Percentiles rank a stretch among this genome's conserved stretches.
Conservation (phyloP, 1,140 invertebrate species). For the Lerema accius region DNA sequence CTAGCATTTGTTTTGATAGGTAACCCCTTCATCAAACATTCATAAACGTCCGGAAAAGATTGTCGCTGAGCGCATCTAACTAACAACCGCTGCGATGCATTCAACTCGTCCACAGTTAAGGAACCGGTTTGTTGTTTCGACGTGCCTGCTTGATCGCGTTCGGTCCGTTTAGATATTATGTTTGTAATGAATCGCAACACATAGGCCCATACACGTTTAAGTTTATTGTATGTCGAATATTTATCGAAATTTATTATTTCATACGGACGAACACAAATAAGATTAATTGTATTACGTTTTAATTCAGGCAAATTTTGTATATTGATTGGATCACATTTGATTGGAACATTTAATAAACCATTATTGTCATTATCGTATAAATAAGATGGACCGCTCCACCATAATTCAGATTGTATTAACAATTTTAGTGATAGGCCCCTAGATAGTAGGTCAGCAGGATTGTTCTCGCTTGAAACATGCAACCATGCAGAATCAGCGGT, state of each 20-base stretch:
- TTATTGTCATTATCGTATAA: slow-evolving; percentile 19
- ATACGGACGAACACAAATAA: slow-evolving; percentile 16
- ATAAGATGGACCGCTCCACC: slow-evolving; percentile 36
- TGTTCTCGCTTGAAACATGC: slow-evolving; percentile 37
- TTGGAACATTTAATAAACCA: background rate
- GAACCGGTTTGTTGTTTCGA: slow-evolving; percentile 15
- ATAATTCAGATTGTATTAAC: slow-evolving; percentile 26
- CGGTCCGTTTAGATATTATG: background rate
- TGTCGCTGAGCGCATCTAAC: slow-evolving; percentile 12
- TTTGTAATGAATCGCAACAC: slow-evolving; percentile 14
- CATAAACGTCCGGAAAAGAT: slow-evolving; percentile 10
- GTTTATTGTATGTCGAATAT: slow-evolving; percentile 12
- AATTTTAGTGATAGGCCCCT: slow-evolving; percentile 24
- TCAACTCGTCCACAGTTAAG: slow-evolving; percentile 22
- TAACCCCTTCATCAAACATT: slow-evolving; percentile 17
- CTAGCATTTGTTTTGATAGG: slow-evolving; percentile 23
- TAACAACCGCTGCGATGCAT: slow-evolving; percentile 13
- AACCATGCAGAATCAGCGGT: slow-evolving; percentile 34
- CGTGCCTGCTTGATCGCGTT: background rate
- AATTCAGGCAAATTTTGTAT: slow-evolving; percentile 29
- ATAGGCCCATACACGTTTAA: slow-evolving; percentile 22
- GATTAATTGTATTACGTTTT: slow-evolving; percentile 21
- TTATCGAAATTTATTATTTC: slow-evolving; percentile 25
- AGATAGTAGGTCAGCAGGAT: slow-evolving; percentile 38
- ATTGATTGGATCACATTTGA: slow-evolving; percentile 6